A percentile compares a stretch with the other conserved stretches of the same genome.
These are phyloP conservation scores for Lucifuga dentata DNA, from an alignment of 2,113 vertebrate genomes.

Conservation along the genomic window DNA sequence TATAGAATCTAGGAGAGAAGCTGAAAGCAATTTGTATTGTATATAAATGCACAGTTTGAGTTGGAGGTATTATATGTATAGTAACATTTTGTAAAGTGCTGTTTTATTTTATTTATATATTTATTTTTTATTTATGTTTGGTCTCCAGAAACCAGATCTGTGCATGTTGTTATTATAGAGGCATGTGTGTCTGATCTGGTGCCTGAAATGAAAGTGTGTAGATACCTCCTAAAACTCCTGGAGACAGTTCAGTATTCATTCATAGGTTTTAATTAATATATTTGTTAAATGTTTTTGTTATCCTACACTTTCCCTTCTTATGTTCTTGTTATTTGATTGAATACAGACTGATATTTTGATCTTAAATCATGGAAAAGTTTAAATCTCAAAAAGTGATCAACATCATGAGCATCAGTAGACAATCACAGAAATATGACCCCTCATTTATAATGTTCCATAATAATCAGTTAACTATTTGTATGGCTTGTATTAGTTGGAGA, in stretches of 20 bases:
- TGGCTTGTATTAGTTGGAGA: slow-evolving; percentile 9
- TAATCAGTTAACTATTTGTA: slow-evolving; percentile 37
- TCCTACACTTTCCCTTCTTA: neutral
- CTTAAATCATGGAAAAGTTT: neutral
- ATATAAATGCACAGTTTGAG: slow-evolving; percentile 71
- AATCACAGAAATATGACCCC: slow-evolving; percentile 53
- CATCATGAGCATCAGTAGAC: slow-evolving; percentile 54
- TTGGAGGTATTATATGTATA: slow-evolving; percentile 67
- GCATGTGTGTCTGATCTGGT: slow-evolving; percentile 61
- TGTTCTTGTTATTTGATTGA: slow-evolving; percentile 25
- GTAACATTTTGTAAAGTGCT: slow-evolving; percentile 79
- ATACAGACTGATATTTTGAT: neutral
- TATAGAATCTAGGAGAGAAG: slow-evolving; percentile 53
- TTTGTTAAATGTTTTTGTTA: slow-evolving; percentile 35
- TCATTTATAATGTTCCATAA: slow-evolving; percentile 31
- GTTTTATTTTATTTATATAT: slow-evolving; percentile 52
- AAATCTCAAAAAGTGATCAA: slow-evolving; percentile 23
- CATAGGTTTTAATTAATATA: neutral
- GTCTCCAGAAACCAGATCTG: slow-evolving; percentile 72
- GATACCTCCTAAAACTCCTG: slow-evolving; percentile 50
- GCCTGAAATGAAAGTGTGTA: slow-evolving; percentile 63
- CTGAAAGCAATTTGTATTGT: slow-evolving; percentile 67
- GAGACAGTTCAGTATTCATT: slow-evolving; percentile 52
- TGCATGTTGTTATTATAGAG: slow-evolving; percentile 68
- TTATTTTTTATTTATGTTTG: slow-evolving; percentile 54